Percentiles rank a stretch among this genome's conserved stretches.
Evolutionary conservation across 2,797 vertebrate genomes (phyloP).

Genomic region (Onychomys arenicola): DNA sequence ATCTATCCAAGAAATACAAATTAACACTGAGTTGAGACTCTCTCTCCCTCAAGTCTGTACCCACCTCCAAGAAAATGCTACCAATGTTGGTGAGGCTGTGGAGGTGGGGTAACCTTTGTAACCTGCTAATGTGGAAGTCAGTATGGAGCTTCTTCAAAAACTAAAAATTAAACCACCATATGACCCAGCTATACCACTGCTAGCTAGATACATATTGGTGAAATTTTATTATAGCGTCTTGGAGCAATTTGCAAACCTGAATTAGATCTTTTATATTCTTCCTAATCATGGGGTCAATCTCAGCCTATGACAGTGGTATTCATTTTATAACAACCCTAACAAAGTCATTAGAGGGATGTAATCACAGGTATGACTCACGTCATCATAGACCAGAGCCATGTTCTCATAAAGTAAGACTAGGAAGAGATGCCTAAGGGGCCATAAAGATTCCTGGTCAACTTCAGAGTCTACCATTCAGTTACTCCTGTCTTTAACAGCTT

Average conservation of each 20-base stretch:
- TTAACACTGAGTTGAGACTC: background rate
- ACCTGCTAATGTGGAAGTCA: background rate
- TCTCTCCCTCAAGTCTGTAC: background rate
- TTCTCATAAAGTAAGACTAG: background rate
- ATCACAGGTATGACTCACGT: background rate
- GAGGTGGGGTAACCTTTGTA: background rate
- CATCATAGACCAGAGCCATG: background rate
- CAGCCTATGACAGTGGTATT: background rate
- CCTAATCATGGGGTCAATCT: background rate
- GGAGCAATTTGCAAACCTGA: background rate
- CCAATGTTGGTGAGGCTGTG: background rate
- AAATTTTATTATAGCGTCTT: background rate
- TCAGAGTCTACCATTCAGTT: no score
- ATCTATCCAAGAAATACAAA: background rate
- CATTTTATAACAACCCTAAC: background rate
- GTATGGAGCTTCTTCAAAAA: background rate
- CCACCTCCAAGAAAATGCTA: background rate
- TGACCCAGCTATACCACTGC: background rate
- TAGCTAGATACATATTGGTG: background rate
- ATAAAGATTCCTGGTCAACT: background rate
- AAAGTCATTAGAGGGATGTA: background rate
- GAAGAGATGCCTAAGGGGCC: background rate
- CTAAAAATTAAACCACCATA: background rate
- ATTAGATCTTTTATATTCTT: slow-evolving; percentile 40
- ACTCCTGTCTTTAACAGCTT: background rate